Percentiles rank a stretch among this genome's conserved stretches.
phyloP scores from a whole-genome alignment of 1,140 invertebrate species.

The Solenopsis fugax region DNA sequence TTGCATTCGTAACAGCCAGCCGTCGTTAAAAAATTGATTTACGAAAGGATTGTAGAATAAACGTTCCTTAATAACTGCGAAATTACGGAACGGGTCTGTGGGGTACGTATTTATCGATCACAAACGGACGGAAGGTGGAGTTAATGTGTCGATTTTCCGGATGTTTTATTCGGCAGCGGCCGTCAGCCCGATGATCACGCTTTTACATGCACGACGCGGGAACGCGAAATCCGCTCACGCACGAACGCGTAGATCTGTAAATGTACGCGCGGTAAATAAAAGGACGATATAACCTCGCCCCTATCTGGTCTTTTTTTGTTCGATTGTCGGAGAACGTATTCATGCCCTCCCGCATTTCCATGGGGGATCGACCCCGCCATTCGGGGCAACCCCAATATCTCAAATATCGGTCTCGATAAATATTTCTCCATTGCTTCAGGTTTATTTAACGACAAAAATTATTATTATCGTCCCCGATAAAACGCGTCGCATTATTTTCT shows the following conservation, averaged over 20 bases:
- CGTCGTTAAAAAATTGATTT: background rate
- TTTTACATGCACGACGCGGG: background rate
- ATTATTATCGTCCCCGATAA: background rate
- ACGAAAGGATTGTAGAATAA: background rate
- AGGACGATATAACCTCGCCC: slow-evolving; percentile 6
- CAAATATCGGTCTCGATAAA: slow-evolving; percentile 42
- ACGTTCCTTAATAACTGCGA: background rate
- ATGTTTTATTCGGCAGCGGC: background rate
- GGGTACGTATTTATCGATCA: slow-evolving; percentile 18
- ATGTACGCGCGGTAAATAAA: background rate
- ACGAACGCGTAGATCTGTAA: background rate
- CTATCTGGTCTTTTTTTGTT: background rate
- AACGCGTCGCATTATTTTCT: background rate
- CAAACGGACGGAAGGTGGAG: background rate
- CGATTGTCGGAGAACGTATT: background rate
- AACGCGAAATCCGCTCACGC: background rate
- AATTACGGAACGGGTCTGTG: slow-evolving; percentile 1
- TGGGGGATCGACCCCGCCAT: background rate
- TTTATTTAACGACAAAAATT: background rate
- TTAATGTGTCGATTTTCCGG: slow-evolving; percentile 33
- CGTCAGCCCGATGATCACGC: background rate
- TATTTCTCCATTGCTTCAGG: background rate
- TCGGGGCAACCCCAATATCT: background rate
- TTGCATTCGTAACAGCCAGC: background rate
- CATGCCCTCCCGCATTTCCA: slow-evolving; percentile 8